These are phyloP conservation scores for Diorhabda elongata DNA, from an alignment of 1,140 invertebrate species.

Conservation along the genomic window DNA sequence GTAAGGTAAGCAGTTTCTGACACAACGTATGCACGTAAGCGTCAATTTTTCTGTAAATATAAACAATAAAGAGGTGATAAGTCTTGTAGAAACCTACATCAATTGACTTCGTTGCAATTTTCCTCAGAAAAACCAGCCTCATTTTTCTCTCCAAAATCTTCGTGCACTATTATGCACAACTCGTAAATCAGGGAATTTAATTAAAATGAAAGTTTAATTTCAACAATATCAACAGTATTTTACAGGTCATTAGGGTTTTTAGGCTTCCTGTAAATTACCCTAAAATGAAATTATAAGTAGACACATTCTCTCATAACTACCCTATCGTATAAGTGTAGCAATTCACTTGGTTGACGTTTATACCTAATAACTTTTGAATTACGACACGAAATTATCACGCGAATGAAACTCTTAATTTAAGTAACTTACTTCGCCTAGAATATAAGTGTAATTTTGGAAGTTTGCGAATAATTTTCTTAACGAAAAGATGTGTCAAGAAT, in stretches of 20 bases:
- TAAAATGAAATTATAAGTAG: constrained; percentile 1
- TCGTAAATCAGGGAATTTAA: too few relatives aligned
- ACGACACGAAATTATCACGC: neutral
- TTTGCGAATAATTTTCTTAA: constrained; percentile 1
- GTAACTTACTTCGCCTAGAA: neutral
- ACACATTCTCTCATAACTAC: neutral
- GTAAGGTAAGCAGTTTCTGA: too few relatives aligned
- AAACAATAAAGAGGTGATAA: too few relatives aligned
- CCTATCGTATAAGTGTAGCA: neutral
- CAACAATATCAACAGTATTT: too few relatives aligned
- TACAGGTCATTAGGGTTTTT: neutral
- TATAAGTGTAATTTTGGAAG: constrained; percentile 1
- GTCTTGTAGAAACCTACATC: too few relatives aligned
- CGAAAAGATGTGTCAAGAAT: neutral
- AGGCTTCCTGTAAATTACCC: neutral
- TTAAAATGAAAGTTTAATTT: too few relatives aligned
- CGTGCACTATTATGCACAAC: too few relatives aligned
- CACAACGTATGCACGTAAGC: too few relatives aligned
- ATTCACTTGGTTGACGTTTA: neutral
- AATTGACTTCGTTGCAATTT: too few relatives aligned
- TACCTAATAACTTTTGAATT: constrained; percentile 3
- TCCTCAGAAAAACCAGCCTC: too few relatives aligned
- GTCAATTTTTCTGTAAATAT: too few relatives aligned
- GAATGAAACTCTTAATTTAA: constrained; percentile 1
- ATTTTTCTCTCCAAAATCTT: too few relatives aligned